Conservation (phyloP, 2,113 vertebrate species). For the Mirza zaza region DNA sequence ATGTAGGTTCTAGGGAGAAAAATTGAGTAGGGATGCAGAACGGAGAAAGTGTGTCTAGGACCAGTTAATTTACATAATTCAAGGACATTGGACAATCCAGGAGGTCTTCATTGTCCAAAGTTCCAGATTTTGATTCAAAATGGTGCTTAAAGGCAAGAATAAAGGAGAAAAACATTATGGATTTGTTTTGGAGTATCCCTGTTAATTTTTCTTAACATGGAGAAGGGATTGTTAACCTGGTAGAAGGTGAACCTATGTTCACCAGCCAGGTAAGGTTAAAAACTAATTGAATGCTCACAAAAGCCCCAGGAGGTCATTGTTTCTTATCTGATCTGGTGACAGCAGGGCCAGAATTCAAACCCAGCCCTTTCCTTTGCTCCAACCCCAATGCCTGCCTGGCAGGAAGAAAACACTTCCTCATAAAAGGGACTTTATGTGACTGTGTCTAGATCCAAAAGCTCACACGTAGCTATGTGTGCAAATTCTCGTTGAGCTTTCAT, state of each 20-base stretch:
- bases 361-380: not conserved
- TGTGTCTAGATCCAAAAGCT: not conserved
- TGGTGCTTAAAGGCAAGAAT: not conserved
- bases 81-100: too few relatives aligned
- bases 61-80: not conserved
- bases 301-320: not conserved
- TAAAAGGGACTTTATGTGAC: not conserved
- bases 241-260: not conserved
- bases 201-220: not conserved
- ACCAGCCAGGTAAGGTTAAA: not conserved
- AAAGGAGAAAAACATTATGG: not conserved
- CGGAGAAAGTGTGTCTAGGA: not conserved
- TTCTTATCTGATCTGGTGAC: not conserved
- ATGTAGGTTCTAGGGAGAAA: not conserved
- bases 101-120: not conserved
- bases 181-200: not conserved
- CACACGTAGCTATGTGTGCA: slow-evolving; percentile 24
- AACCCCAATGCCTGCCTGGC: too few relatives aligned
- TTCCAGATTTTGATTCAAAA: not conserved
- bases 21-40: fast-evolving
- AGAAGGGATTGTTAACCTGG: not conserved
- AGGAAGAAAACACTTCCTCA: not conserved
- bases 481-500: slow-evolving; percentile 80
- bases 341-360: not conserved
- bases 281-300: not conserved